Percentiles rank a stretch among this genome's conserved stretches.
phyloP scores from a whole-genome alignment of 2,888 invertebrate species.

The Rhynchonema sp. region DNA sequence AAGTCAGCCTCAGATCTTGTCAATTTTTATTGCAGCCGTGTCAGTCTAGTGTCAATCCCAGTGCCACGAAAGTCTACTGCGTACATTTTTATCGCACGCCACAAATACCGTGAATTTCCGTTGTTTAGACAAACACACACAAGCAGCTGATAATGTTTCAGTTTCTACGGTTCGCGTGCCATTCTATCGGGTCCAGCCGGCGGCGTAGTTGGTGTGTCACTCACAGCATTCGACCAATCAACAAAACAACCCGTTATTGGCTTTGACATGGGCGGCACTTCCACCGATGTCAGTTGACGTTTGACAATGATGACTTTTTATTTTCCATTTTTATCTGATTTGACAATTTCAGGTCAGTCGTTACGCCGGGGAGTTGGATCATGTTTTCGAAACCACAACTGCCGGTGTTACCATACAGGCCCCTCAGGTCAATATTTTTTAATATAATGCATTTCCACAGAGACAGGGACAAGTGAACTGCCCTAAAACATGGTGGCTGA shows the following conservation, averaged over 20 bases:
- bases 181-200: constrained; percentile 95
- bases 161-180: constrained; percentile 76
- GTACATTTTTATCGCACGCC: no score
- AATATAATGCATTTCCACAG: background rate
- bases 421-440: constrained; percentile 46
- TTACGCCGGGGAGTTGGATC: constrained; percentile 75
- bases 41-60: no score
- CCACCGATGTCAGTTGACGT: constrained; percentile 21
- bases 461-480: no score
- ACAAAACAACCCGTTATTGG: constrained; percentile 62
- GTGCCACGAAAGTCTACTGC: no score
- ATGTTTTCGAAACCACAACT: constrained; percentile 86
- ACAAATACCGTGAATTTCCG: no score
- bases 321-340: background rate
- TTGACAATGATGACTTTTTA: no score
- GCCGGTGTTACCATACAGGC: constrained; percentile 97
- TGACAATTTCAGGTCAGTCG: constrained; percentile 75
- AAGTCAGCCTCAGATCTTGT: no score
- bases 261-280: constrained; percentile 43
- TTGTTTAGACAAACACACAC: no score
- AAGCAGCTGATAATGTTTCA: no score
- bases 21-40: no score
- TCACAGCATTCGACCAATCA: constrained; percentile 47
- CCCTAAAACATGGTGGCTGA: no score
- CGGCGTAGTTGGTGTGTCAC: constrained; percentile 79